Percentiles rank a stretch among this genome's conserved stretches.
Conservation (phyloP, 2,113 vertebrate genomes). For the Orycteropus afer region DNA sequence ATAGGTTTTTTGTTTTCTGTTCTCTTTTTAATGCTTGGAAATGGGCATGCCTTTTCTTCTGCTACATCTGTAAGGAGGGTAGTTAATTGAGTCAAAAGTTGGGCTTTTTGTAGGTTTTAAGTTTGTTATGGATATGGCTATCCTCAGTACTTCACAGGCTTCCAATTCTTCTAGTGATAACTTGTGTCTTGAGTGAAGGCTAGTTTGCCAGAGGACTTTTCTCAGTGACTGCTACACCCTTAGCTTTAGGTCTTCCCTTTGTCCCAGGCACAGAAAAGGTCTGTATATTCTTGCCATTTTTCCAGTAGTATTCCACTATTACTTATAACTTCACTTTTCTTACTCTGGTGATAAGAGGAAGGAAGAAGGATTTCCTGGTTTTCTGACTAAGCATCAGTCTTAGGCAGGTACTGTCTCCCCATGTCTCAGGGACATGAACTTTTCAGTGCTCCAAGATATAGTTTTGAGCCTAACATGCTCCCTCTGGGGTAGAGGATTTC, state of each 20-base stretch:
- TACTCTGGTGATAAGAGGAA: neutral
- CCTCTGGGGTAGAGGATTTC: neutral
- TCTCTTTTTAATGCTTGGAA: neutral
- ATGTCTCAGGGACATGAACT: neutral
- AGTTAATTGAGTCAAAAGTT: neutral
- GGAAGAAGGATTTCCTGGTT: neutral
- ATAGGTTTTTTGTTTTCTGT: neutral
- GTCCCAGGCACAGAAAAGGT: neutral
- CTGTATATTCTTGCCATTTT: neutral
- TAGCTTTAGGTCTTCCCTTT: neutral
- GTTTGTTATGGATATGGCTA: no score
- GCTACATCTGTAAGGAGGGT: neutral
- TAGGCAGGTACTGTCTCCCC: neutral
- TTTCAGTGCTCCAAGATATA: neutral
- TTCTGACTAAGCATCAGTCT: neutral
- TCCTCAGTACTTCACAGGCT: no score
- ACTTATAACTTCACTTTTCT: neutral
- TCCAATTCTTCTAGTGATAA: neutral
- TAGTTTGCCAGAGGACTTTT: neutral
- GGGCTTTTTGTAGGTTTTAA: neutral
- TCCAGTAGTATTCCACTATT: neutral
- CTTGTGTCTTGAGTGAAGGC: neutral
- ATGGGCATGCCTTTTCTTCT: neutral
- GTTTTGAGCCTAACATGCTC: neutral
- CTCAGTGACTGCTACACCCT: neutral